Conservation (phyloP, 2,797 vertebrate genomes). For the Onychomys leucogaster region DNA sequence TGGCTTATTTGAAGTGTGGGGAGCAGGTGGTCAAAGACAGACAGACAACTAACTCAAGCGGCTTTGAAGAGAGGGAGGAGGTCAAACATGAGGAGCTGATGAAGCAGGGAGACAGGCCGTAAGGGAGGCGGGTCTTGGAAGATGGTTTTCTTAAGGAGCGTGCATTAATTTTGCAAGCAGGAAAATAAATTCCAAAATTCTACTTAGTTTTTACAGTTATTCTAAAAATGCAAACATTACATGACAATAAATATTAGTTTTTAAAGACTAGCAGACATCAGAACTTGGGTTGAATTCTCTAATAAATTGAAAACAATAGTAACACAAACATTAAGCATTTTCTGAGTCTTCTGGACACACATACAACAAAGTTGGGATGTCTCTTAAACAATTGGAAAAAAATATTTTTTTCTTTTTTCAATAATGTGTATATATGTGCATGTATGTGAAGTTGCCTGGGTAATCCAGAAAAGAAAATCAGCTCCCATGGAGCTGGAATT, state of each 20-base stretch:
- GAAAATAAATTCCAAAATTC: constrained; percentile 36
- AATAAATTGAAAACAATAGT: constrained; percentile 16
- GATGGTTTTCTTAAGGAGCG: neutral
- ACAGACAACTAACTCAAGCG: neutral
- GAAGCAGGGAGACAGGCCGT: neutral
- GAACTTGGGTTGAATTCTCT: neutral
- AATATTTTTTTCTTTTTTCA: neutral
- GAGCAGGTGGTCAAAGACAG: neutral
- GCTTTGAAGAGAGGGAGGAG: neutral
- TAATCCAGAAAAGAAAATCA: neutral
- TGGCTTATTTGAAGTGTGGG: neutral
- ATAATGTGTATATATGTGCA: neutral
- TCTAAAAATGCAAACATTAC: constrained; percentile 40
- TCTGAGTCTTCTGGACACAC: neutral
- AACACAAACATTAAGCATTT: neutral
- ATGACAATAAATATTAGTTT: neutral
- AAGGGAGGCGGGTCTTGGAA: neutral
- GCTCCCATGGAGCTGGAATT: neutral
- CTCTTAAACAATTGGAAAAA: neutral
- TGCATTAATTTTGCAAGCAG: constrained; percentile 17
- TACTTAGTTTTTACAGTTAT: neutral
- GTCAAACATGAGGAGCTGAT: neutral
- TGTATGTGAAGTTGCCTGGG: neutral
- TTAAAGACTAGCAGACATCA: neutral
- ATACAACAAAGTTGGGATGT: neutral